Base-by-base conservation (phyloP, 1,140 invertebrate genomes). In the Rhopalosiphum padi region DNA sequence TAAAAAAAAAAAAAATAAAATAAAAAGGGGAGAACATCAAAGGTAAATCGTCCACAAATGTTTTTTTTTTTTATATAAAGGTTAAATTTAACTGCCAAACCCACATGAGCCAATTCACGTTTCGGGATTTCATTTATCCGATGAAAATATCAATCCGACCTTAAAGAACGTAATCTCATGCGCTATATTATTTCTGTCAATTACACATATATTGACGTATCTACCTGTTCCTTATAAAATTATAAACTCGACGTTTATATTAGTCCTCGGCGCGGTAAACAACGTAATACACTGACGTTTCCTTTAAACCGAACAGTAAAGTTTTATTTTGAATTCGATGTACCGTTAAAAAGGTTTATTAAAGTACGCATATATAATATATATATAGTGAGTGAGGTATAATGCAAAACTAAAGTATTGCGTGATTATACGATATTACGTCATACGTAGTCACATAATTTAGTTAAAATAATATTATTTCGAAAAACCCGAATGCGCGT, bases 71-170 rank as follows among this genome's bases (percentile, higher is more conserved):
- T 90, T 90, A 35, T 68, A 68, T 30, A 68, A 90, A 90, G 89
- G 89, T 60, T 90, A 68, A 90, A 90, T 90, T 90, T 68, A 90
- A 90, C 89, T 90, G 89, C 89, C 89, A 90, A 90, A 90, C 37
- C 89, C 89, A 90, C 89, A 68, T 90, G 43, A 90, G 53, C 89
- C 89, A 55, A 89, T 89, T 89, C 88, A 68, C 37, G 37, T 90
- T 90, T 60, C 22, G 37, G 18, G 89, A 43, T 90, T 90, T 55
- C 37, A 68, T 90, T 90, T 68, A 60, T 60, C 55, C 55, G 37
- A 90, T 55, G 55, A 68, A 68, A 90, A 90, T 90, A 90, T 53
- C 87, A 89, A 89, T 89, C 53, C n/a, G 35, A 89, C 87, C 35
- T 89, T 55, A 89, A 53, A 89, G 21, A 88, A 88, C 46, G 46